Evolutionary conservation across 2,797 vertebrate genomes (phyloP).

Genomic region (Galagoides demidoff): DNA sequence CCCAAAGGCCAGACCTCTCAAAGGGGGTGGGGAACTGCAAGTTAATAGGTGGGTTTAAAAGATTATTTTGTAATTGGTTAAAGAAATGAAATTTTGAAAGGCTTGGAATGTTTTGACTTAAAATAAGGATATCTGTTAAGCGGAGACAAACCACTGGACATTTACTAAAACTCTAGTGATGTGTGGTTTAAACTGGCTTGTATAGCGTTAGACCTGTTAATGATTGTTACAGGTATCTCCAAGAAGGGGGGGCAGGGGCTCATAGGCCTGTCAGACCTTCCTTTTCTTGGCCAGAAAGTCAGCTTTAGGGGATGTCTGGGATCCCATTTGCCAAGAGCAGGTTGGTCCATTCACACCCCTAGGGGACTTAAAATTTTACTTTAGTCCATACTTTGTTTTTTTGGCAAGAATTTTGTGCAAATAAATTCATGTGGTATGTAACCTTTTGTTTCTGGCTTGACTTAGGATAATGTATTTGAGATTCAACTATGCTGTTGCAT

Average conservation of each 20-base stretch:
- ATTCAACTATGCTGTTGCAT: background rate
- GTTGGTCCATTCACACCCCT: background rate
- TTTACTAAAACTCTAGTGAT: background rate
- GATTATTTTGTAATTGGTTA: background rate
- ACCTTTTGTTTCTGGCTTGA: constrained; percentile 13
- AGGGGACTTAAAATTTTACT: background rate
- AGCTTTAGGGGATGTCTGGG: background rate
- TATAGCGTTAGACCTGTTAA: background rate
- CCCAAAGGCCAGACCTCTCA: background rate
- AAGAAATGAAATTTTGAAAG: background rate
- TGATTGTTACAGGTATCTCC: background rate
- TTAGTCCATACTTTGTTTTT: background rate
- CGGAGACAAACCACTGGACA: background rate
- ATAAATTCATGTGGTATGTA: background rate
- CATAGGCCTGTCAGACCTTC: background rate
- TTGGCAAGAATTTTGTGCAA: background rate
- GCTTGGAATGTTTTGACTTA: background rate
- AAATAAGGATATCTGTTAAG: background rate
- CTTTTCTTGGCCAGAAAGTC: background rate
- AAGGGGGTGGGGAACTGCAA: background rate
- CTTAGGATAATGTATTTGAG: background rate
- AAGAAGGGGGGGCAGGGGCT: background rate
- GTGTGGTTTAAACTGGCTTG: background rate
- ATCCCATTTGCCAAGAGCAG: background rate
- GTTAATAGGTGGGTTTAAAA: background rate